Base-by-base conservation (phyloP, 2,888 invertebrate species). In the Muschampia plurimacula region DNA sequence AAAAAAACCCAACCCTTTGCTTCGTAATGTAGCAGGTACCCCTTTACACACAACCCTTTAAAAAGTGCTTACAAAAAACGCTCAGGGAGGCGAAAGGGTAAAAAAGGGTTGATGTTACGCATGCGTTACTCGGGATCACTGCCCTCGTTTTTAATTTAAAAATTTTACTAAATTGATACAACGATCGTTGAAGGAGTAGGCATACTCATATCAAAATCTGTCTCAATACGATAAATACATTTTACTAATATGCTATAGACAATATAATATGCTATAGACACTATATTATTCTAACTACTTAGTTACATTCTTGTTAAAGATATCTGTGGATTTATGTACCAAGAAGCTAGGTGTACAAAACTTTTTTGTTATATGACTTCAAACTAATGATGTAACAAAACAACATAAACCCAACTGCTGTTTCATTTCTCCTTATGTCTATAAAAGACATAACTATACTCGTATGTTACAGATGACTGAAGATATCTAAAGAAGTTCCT, bases 61-160 rank as follows among this genome's bases (percentile, higher is more conserved):
- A 83, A 91, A 91, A 92, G 91, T 86, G 88, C 89, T 89, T 87
- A 92, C 86, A 92, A 94, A 93, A 93, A 91, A 93, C 84, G 82
- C 88, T 88, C 88, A 80, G 93, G 91, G 91, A 89, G 88, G 83
- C 88, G 89, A 93, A 93, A 90, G 93, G 93, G 92, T 92, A 89
- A 92, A 93, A 91, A 93, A 93, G 94, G 94, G 93, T 93, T 93
- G 89, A 80, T 86, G 88, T 88, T 90, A 91, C 94, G 94, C 94
- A 92, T 94, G 94, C 94, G 94, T 84, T 83, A 83, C 84, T 80
- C 75, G 88, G 90, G 91, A 90, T 87, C 90, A 90, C 82, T 91
- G 91, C 90, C 92, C 93, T 91, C 89, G 87, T 84, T 86, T 84
- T 82, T 87, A 88, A 89, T 91, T 92, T 91, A 87, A 87, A 89